Percentiles rank a stretch among this genome's conserved stretches.
Evolutionary conservation across 2,888 invertebrate genomes (phyloP).

Genomic region (Chironomus riparius): DNA sequence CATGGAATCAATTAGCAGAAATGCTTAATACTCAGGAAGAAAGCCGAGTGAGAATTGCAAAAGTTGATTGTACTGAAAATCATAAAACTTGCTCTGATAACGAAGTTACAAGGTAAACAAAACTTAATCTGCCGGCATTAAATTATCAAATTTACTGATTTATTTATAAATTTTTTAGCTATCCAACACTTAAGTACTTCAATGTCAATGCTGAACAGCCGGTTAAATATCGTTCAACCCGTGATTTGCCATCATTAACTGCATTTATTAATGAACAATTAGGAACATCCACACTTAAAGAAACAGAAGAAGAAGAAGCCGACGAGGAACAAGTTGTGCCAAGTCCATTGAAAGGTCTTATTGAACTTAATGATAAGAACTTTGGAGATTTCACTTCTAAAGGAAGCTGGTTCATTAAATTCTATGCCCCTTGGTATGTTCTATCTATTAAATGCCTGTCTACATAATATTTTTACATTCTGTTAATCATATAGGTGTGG

Average conservation of each 20-base stretch:
- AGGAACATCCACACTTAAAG: conserved; percentile 32
- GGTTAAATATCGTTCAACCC: conserved; percentile 65
- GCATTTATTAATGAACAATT: conserved; percentile 69
- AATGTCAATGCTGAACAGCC: conserved; percentile 56
- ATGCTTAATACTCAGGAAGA: conserved; percentile 53
- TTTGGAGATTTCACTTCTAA: conserved; percentile 61
- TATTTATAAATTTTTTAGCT: conserved; percentile 37
- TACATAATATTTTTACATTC: background rate
- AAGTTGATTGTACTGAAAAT: conserved; percentile 70
- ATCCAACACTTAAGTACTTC: conserved; percentile 65
- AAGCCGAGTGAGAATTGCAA: conserved; percentile 60
- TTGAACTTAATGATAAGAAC: conserved; percentile 65
- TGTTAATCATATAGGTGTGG: background rate
- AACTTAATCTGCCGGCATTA: too few species aligned
- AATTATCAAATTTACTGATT: background rate
- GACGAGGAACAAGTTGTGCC: conserved; percentile 42
- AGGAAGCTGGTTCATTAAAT: conserved; percentile 82
- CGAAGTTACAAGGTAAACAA: conserved; percentile 50
- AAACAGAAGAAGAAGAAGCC: conserved; percentile 32
- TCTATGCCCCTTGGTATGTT: conserved; percentile 80
- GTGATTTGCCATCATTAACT: conserved; percentile 67
- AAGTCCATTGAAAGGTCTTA: conserved; percentile 52
- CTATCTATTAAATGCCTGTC: too few species aligned
- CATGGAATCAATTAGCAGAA: conserved; percentile 66
- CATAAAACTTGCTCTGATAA: conserved; percentile 59